A percentile compares a stretch with the other conserved stretches of the same genome.
These are phyloP conservation scores for Yponomeuta malinellus DNA, from an alignment of 2,888 invertebrate genomes.

Conservation along the genomic window DNA sequence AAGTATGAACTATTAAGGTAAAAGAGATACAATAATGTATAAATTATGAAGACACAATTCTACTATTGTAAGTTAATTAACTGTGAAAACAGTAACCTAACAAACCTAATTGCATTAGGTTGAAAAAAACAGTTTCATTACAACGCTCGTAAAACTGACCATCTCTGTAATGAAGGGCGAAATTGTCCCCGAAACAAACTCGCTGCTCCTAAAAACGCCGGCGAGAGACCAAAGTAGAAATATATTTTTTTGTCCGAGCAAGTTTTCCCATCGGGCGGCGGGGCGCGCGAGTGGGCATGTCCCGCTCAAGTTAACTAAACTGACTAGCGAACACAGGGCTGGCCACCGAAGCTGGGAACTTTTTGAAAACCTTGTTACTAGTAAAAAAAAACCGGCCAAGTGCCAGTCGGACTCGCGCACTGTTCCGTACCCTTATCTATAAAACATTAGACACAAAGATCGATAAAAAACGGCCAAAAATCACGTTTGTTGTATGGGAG, in stretches of 20 bases:
- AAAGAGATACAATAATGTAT: no score
- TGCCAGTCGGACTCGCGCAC: no score
- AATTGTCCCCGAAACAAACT: not conserved
- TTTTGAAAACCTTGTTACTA: not conserved
- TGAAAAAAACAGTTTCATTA: no score
- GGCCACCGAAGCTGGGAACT: not conserved
- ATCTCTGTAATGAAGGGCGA: not conserved
- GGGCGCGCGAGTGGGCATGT: slow-evolving; percentile 10
- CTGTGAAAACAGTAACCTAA: no score
- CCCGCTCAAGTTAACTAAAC: slow-evolving; percentile 11
- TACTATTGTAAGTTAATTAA: no score
- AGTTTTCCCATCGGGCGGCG: slow-evolving; percentile 1
- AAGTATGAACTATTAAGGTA: no score
- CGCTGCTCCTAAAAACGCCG: not conserved
- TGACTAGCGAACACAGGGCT: slow-evolving; percentile 8
- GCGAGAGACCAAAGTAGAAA: not conserved
- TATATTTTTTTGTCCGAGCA: not conserved
- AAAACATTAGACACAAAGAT: no score
- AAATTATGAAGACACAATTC: no score
- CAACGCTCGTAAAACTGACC: not conserved
- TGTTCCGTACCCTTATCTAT: no score
- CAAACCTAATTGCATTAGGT: no score
- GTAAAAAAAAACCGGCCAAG: not conserved
- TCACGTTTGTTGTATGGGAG: no score
- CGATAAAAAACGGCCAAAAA: no score